Base-by-base conservation (phyloP, 2,888 invertebrate species). In the Amblyjoppa proteus region DNA sequence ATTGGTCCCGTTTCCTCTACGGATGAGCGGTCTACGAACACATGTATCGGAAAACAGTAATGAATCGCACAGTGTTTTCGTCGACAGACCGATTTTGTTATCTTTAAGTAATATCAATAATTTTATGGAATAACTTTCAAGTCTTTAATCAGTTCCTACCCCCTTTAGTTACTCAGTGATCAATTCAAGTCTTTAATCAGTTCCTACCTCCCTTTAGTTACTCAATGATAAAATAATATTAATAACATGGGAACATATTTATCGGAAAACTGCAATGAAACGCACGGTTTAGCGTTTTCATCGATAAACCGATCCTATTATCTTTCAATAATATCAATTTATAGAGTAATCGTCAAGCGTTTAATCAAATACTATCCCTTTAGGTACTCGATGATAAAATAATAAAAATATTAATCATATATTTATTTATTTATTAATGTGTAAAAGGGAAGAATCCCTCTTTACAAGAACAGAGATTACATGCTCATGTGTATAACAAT, bases 231-330 rank as follows among this genome's bases (percentile, higher is more conserved):
- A 51, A 51, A 51, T 11, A 51, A 77, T 20, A 51, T n/a, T 28
- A 51, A 51, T 28, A 61, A 64, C 0, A 20, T 20, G 20, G 20
- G 20, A 20, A 20, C 20, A 20, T 20, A 53, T 41, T 38, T 81
- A 84, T 84, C 68, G 84, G 66, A 84, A 81, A 80, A 61, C 56
- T 25, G 31, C 79, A 83, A 83, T 83, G 80, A 80, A 84, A 83
- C 49, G 7, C 45, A 61, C 25, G 70, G 13, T 64, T 56, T 41
- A 41, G 31, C 51, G 13, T 77, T 51, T 20, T 49, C 20, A 45
- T 56, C 3, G 45, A 53, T 20, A 20, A 20, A 20, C 20, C 20
- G 20, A 11, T n/a, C 53, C 28, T 58, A 75, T 31, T 74, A 20
- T 20, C 20, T 25, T 16, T 20, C 38, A 58, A 28, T 56, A 45